Conservation (phyloP, 2,113 vertebrate genomes). For the Colossoma macropomum region DNA sequence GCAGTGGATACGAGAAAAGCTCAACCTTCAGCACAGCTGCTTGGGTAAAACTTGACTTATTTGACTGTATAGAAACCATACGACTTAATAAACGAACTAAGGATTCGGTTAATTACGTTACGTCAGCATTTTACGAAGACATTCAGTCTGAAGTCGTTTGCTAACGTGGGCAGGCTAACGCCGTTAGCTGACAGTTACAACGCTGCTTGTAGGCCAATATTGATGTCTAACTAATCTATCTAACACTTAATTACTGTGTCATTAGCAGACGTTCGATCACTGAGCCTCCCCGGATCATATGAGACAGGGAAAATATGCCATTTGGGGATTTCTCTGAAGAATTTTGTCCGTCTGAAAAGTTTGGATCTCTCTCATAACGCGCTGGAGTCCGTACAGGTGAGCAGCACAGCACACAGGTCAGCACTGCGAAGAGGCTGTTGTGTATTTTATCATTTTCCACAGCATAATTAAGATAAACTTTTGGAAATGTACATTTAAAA, state of each 20-base stretch:
- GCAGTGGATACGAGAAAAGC: slow-evolving; percentile 75
- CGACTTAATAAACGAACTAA: neutral
- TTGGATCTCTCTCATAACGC: slow-evolving; percentile 82
- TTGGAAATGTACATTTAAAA: too few relatives aligned
- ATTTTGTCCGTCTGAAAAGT: slow-evolving; percentile 77
- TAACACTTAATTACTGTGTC: neutral
- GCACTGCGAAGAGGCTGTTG: too few relatives aligned
- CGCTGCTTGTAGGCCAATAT: neutral
- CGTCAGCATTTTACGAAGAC: neutral
- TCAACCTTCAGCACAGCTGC: slow-evolving; percentile 70
- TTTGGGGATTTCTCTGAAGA: slow-evolving; percentile 77
- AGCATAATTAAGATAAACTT: too few relatives aligned
- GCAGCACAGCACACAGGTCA: neutral
- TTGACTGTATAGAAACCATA: slow-evolving; percentile 5
- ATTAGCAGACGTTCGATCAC: slow-evolving; percentile 77
- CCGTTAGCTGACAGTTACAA: neutral
- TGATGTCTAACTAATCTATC: neutral
- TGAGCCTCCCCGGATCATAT: slow-evolving; percentile 79
- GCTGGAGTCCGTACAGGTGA: slow-evolving; percentile 78
- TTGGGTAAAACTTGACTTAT: slow-evolving; percentile 71
- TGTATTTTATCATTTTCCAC: too few relatives aligned
- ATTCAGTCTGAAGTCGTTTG: neutral
- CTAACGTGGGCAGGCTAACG: too few relatives aligned
- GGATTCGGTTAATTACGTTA: neutral
- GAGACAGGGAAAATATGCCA: slow-evolving; percentile 78